phyloP scores from a whole-genome alignment of 2,113 vertebrate genomes.

The Entelurus aequoreus region DNA sequence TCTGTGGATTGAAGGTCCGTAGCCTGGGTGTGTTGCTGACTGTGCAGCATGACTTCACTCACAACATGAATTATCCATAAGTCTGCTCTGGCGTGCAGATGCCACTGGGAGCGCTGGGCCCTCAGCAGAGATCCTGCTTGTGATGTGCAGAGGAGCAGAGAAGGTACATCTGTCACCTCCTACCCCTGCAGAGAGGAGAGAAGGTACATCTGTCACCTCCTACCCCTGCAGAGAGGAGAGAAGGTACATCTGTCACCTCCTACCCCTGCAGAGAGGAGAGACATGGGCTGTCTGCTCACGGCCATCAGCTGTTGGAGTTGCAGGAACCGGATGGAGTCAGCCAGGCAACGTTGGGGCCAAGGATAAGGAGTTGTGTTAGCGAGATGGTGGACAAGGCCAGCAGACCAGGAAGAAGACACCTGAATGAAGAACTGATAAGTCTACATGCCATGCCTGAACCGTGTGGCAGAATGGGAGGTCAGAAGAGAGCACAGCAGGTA shows the following conservation, averaged over 20 bases:
- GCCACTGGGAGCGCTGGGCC: slow-evolving; percentile 53
- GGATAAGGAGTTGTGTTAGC: slow-evolving; percentile 20
- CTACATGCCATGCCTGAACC: slow-evolving; percentile 14
- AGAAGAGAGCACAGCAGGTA: slow-evolving; percentile 55
- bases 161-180: slow-evolving; percentile 35
- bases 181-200: slow-evolving; percentile 32
- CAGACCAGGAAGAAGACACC: slow-evolving; percentile 35
- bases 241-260: slow-evolving; percentile 42
- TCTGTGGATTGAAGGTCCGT: slow-evolving; percentile 7
- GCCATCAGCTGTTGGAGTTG: slow-evolving; percentile 13
- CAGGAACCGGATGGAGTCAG: slow-evolving; percentile 14
- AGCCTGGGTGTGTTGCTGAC: slow-evolving; percentile 35
- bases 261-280: slow-evolving; percentile 22
- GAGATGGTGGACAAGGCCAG: slow-evolving; percentile 15
- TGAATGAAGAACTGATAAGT: slow-evolving; percentile 1
- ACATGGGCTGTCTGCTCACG: slow-evolving; percentile 4
- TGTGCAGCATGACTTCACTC: slow-evolving; percentile 41
- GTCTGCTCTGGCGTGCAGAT: slow-evolving; percentile 58
- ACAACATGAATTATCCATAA: slow-evolving; percentile 67
- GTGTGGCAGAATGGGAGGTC: slow-evolving; percentile 46
- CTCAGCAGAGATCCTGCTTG: slow-evolving; percentile 30
- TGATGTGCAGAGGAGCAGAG: background rate
- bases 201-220: too few relatives aligned
- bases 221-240: background rate
- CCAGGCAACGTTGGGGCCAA: slow-evolving; percentile 17